These are phyloP conservation scores for Diceros bicornis DNA, from an alignment of 2,797 vertebrate species.

Conservation along the genomic window DNA sequence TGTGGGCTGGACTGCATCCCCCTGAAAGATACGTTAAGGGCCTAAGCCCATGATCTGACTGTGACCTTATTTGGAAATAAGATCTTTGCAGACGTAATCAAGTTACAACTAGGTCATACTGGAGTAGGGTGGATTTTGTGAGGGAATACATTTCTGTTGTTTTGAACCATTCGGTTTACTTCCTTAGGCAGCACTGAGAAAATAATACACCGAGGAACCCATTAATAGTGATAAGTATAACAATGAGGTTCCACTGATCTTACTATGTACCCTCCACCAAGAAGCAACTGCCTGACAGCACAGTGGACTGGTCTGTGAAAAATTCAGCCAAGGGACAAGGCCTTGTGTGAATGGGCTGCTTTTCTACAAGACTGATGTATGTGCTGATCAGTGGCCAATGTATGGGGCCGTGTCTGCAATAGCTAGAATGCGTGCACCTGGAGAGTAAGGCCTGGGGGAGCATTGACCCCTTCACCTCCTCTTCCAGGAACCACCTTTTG, in stretches of 20 bases:
- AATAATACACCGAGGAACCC: not conserved
- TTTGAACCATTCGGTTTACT: not conserved
- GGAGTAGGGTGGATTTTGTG: not conserved
- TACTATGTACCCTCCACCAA: not conserved
- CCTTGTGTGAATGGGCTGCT: not conserved
- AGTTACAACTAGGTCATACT: not conserved
- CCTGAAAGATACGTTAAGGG: not conserved
- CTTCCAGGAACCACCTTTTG: not conserved
- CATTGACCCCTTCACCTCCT: accelerated
- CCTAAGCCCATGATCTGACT: not conserved
- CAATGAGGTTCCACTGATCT: not conserved
- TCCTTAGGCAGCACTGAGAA: not conserved
- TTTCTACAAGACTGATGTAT: not conserved
- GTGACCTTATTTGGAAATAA: not conserved
- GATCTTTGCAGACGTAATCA: not conserved
- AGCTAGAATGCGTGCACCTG: not conserved
- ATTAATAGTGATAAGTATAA: not conserved
- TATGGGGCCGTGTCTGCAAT: not conserved
- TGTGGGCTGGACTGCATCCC: not conserved
- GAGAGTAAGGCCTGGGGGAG: not conserved
- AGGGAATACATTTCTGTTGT: not conserved
- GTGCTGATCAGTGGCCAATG: not conserved
- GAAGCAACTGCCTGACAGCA: not conserved
- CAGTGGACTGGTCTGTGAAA: accelerated
- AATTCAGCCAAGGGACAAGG: not conserved